These are phyloP conservation scores for Scalopus aquaticus DNA, from an alignment of 2,113 vertebrate genomes.

Conservation along the genomic window DNA sequence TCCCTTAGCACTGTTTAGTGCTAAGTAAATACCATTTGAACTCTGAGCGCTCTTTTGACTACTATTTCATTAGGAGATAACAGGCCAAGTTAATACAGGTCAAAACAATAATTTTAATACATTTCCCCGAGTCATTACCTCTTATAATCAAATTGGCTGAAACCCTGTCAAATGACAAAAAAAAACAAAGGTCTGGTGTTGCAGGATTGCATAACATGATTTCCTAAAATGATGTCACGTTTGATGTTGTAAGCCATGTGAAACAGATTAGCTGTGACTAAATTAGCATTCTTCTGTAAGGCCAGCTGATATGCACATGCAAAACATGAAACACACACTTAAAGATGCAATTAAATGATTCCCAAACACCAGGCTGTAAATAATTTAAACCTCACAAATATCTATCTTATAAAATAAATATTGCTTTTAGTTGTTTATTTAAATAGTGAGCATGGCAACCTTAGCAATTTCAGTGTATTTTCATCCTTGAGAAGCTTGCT, in stretches of 20 bases:
- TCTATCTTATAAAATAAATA: conserved; percentile 61
- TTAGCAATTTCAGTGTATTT: conserved; percentile 71
- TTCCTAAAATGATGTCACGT: conserved; percentile 57
- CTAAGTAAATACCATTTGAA: too few species aligned
- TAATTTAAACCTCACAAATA: conserved; percentile 46
- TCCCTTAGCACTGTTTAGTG: too few species aligned
- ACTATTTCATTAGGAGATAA: background rate
- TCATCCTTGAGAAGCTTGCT: conserved; percentile 79
- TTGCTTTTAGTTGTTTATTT: conserved; percentile 57
- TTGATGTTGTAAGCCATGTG: conserved; percentile 38
- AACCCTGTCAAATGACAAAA: background rate
- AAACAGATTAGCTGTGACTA: conserved; percentile 72
- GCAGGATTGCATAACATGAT: conserved; percentile 34
- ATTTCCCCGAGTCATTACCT: background rate
- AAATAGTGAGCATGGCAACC: conserved; percentile 61
- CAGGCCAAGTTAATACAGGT: background rate
- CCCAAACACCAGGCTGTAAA: background rate
- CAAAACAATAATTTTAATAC: background rate
- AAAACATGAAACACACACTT: conserved; percentile 15
- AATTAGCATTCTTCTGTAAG: conserved; percentile 69
- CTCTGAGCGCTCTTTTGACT: too few species aligned
- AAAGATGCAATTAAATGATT: conserved; percentile 57
- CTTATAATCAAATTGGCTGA: background rate
- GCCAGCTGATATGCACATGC: conserved; percentile 67
- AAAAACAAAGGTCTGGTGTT: background rate